Base-by-base conservation (phyloP, 2,113 vertebrate species). In the Oryzias curvinotus region DNA sequence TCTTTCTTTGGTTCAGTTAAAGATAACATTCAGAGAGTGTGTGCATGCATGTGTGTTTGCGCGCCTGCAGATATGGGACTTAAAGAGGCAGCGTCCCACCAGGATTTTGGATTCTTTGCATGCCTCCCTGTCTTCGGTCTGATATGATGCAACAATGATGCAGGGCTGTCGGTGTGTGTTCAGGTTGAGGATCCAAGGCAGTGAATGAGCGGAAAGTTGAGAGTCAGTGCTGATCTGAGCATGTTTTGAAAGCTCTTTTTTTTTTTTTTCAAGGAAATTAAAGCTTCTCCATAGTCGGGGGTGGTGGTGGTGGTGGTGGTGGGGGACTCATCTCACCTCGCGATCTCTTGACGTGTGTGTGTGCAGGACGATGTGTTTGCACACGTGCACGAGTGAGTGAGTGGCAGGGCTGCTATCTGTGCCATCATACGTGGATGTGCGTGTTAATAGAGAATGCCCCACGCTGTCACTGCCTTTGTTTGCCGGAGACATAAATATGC, bases 361-460 rank as follows among this genome's bases (percentile, higher is more conserved):
- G 46, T 66, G 75, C 47, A 58, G 50, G 30, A 58, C 48, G 18
- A 57, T 70, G 71, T 65, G 45, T 73, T 58, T 75, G 57, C 63
- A 56, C 12, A 6, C 52, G 80, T 68, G 75, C 19, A 7, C 59
- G 77, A 54, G 73, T 68, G 69, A 61, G 75, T 82, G 86, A 81
- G 80, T 83, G 83, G 84, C 77, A 79, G 73, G 63, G 52, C 78
- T 63, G 77, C 88, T 92, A 91, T 93, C 92, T 84, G 67, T 85
- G 81, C 86, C 89, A 92, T 92, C 91, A 86, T 86, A 91, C 74
- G 68, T 87, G 82, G 82, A 87, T 86, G 86, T 86, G 84, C 84
- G 88, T 86, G 87, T 91, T 93, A 93, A 92, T 92, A 86, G 90
- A 89, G 84, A 91, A 90, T 91, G 91, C 86, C 90, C 86, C 71